A percentile compares a stretch with the other conserved stretches of the same genome.
Evolutionary conservation across 2,113 vertebrate species (phyloP).

Genomic region (Equus przewalskii): DNA sequence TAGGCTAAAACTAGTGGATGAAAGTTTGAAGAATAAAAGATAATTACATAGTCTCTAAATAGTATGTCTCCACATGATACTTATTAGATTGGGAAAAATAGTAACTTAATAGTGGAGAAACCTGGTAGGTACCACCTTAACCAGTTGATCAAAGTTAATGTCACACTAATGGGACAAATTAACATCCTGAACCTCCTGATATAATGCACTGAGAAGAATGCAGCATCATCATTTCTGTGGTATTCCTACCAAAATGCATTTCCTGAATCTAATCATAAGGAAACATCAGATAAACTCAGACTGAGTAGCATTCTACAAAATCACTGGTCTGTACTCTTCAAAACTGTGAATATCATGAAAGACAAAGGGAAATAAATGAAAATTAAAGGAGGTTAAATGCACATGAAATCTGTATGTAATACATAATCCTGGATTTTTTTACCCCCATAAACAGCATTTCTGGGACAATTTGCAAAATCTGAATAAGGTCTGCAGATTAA

Average conservation of each 20-base stretch:
- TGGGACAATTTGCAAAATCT: background rate
- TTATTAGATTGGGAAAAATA: background rate
- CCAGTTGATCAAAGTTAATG: background rate
- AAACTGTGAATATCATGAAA: background rate
- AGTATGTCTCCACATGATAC: background rate
- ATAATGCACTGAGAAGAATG: background rate
- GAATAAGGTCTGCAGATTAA: background rate
- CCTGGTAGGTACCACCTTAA: background rate
- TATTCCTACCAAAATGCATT: conserved; percentile 11
- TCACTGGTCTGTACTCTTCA: background rate
- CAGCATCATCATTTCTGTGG: background rate
- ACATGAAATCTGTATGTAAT: background rate
- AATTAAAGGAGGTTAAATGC: background rate
- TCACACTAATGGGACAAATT: background rate
- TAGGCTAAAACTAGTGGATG: background rate
- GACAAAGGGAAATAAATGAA: background rate
- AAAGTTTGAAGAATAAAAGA: background rate
- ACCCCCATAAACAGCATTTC: background rate
- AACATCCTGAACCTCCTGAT: background rate
- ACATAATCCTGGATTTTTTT: background rate
- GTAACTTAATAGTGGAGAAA: background rate
- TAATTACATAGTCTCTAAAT: background rate
- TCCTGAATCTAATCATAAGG: background rate
- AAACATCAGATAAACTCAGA: background rate
- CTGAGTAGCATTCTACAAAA: background rate